A percentile compares a stretch with the other conserved stretches of the same genome.
phyloP scores from a whole-genome alignment of 1,140 invertebrate species.

The Eupristina koningsbergeri region DNA sequence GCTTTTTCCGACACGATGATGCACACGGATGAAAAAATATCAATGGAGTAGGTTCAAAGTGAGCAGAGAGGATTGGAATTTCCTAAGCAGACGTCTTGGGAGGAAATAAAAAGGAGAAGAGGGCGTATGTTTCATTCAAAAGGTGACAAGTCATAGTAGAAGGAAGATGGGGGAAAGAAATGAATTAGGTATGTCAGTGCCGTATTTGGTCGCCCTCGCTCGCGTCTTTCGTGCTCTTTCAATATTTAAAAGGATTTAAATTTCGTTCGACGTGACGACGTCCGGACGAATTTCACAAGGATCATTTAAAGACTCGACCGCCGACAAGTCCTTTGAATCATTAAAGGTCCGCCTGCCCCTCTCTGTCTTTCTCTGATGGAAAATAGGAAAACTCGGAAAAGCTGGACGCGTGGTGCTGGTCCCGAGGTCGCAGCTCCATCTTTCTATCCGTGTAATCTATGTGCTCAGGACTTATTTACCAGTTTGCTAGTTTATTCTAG shows the following conservation, averaged over 20 bases:
- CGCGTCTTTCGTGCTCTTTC: slow-evolving; percentile 58
- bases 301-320: slow-evolving; percentile 67
- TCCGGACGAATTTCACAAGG: slow-evolving; percentile 70
- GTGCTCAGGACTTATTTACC: slow-evolving; percentile 41
- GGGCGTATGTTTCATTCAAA: slow-evolving; percentile 47
- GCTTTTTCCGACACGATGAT: not conserved
- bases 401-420: slow-evolving; percentile 17
- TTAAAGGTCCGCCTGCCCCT: slow-evolving; percentile 59
- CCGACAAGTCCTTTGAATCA: slow-evolving; percentile 68
- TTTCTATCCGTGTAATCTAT: not conserved
- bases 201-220: not conserved
- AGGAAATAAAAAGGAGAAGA: slow-evolving; percentile 10
- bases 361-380: slow-evolving; percentile 29
- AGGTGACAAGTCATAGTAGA: slow-evolving; percentile 49
- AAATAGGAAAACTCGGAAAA: slow-evolving; percentile 8
- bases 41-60: not conserved
- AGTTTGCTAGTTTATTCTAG: not conserved
- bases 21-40: not conserved
- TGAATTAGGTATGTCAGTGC: slow-evolving; percentile 49
- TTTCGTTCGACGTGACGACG: slow-evolving; percentile 60
- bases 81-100: slow-evolving; percentile 13
- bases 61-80: slow-evolving; percentile 44
- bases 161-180: slow-evolving; percentile 33
- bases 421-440: not conserved
- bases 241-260: slow-evolving; percentile 73